phyloP scores from a whole-genome alignment of 2,797 vertebrate species.

The Poeciliopsis infans region DNA sequence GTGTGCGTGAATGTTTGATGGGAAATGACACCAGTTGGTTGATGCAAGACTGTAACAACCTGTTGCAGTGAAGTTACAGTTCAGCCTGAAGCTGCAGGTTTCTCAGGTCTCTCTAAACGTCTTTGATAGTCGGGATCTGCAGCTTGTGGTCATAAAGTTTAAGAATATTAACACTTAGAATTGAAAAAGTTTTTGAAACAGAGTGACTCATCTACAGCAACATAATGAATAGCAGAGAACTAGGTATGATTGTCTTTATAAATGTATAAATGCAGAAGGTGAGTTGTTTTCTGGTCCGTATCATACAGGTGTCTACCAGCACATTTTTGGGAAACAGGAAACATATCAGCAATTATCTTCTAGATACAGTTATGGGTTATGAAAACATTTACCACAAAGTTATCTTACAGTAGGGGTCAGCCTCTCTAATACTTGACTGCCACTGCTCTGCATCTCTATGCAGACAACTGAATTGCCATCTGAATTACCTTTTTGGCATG shows the following conservation, averaged over 20 bases:
- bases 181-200: background rate
- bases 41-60: conserved; percentile 3
- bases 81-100: conserved; percentile 8
- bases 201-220: background rate
- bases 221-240: background rate
- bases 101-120: conserved; percentile 1
- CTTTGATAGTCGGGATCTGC: background rate
- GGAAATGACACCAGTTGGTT: background rate
- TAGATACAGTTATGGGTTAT: background rate
- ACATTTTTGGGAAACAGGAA: background rate
- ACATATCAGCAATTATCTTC: background rate
- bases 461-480: background rate
- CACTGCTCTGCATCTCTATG: too few relatives aligned
- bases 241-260: too few relatives aligned
- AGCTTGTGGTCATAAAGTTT: background rate
- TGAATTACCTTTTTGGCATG: background rate
- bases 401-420: too few relatives aligned
- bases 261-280: background rate
- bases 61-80: conserved; percentile 1
- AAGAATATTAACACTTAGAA: background rate
- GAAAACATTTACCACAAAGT: background rate
- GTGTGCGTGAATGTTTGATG: background rate
- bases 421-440: too few relatives aligned
- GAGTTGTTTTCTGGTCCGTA: background rate
- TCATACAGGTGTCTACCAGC: background rate